Base-by-base conservation (phyloP, 1,140 invertebrate species). In the Bombus haemorrhoidalis region DNA sequence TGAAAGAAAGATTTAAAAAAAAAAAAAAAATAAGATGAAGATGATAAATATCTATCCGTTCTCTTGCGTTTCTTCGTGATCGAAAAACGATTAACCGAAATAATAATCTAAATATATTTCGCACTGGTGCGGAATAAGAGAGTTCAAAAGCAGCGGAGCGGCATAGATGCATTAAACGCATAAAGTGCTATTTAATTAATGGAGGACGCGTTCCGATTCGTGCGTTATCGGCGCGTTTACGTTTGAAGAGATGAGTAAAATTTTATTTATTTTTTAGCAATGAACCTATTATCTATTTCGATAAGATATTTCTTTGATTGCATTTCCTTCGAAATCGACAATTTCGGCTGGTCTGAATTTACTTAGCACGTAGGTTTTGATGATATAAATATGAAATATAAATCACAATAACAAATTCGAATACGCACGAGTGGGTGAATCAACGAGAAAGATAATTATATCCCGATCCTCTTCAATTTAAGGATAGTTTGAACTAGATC, bases 321-420 rank as follows among this genome's bases (percentile, higher is more conserved):
- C 82, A 85, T 91, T 91, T 94, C 88, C 91, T 91, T 87, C 81
- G 79, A 90, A 93, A 94, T 93, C 90, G 78, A 93, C 93, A 92
- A 94, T 94, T 94, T 94, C 94, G 94, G 94, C 94, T 94, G 94
- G 93, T 94, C 94, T 94, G 94, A 94, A 94, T 94, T 94, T 93
- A 92, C 91, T 92, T 94, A 94, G 92, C 91, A 91, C 90, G 92
- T 94, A 94, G 90, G 91, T 92, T 92, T 92, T 91, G 90, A 92
- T 89, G 89, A 94, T 90, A 90, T 87, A 87, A 88, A 82, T 89
- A 69, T 43, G 83, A 89, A 93, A 91, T 91, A 91, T 86, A 91
- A 92, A 92, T 92, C 87, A 92, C 89, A 88, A 90, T 91, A 85
- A 90, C 34, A 83, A 89, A 77, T 89, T 91, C 53, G 81, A 85